A percentile compares a stretch with the other conserved stretches of the same genome.
phyloP scores from a whole-genome alignment of 2,888 invertebrate genomes.

The Heliconius ethilla region DNA sequence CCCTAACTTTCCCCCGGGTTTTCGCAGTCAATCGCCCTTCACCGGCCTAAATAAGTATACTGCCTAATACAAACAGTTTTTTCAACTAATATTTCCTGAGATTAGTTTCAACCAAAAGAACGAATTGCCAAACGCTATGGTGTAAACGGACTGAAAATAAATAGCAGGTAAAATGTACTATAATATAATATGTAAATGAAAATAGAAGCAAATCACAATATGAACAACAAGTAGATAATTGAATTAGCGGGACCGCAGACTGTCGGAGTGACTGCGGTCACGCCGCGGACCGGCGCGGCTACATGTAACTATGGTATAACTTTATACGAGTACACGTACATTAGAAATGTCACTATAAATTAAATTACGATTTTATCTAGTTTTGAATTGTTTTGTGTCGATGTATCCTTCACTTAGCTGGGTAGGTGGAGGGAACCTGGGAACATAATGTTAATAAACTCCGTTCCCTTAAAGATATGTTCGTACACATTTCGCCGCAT shows the following conservation, averaged over 20 bases:
- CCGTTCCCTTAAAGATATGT: too few relatives aligned
- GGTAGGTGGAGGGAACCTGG: too few relatives aligned
- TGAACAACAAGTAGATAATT: conserved; percentile 22
- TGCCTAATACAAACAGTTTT: too few relatives aligned
- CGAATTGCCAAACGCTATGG: too few relatives aligned
- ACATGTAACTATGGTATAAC: conserved; percentile 1
- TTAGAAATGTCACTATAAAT: neutral
- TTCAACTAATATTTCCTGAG: neutral
- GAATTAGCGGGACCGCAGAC: conserved; percentile 24
- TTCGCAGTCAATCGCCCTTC: too few relatives aligned
- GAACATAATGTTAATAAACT: too few relatives aligned
- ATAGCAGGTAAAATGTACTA: too few relatives aligned
- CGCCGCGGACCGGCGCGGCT: neutral
- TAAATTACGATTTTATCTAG: neutral
- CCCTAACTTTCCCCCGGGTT: too few relatives aligned
- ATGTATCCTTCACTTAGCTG: too few relatives aligned
- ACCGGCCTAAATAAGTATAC: too few relatives aligned
- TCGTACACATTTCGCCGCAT: too few relatives aligned
- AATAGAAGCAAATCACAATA: conserved; percentile 14
- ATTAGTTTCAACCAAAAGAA: neutral
- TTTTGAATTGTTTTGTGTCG: neutral
- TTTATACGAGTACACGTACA: neutral
- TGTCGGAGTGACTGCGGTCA: conserved; percentile 12
- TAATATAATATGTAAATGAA: conserved; percentile 1
- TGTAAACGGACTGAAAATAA: too few relatives aligned